These are phyloP conservation scores for Andrena trimmerana DNA, from an alignment of 2,888 invertebrate genomes.

Conservation along the genomic window DNA sequence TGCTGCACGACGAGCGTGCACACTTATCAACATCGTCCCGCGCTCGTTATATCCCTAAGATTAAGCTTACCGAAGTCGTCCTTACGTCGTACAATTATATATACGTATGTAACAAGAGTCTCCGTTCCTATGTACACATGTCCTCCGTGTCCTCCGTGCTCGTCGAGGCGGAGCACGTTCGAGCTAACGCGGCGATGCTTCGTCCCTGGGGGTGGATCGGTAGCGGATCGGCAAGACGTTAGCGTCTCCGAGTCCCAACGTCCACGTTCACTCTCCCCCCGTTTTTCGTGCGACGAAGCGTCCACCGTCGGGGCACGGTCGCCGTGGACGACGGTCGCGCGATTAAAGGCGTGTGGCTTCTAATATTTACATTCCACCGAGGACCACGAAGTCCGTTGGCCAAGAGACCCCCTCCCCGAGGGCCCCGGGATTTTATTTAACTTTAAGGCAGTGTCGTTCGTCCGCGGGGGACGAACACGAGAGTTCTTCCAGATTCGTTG, in stretches of 20 bases:
- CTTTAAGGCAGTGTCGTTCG: slow-evolving; percentile 80
- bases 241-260: not conserved
- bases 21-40: slow-evolving; percentile 68
- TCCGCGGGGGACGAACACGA: slow-evolving; percentile 54
- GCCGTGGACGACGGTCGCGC: slow-evolving; percentile 25
- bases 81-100: slow-evolving; percentile 69
- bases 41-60: slow-evolving; percentile 62
- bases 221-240: too few relatives aligned
- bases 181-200: too few relatives aligned
- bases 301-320: slow-evolving; percentile 20
- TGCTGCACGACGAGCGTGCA: slow-evolving; percentile 68
- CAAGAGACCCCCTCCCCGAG: slow-evolving; percentile 5
- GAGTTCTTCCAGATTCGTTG: slow-evolving; percentile 68
- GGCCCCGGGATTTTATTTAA: slow-evolving; percentile 62
- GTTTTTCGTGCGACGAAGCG: not conserved
- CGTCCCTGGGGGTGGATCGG: too few relatives aligned
- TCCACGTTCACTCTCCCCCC: not conserved
- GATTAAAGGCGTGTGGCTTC: slow-evolving; percentile 46
- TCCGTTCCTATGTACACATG: slow-evolving; percentile 56
- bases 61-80: slow-evolving; percentile 73
- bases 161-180: too few relatives aligned
- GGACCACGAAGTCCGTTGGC: slow-evolving; percentile 30
- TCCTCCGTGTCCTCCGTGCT: slow-evolving; percentile 3
- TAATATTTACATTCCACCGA: slow-evolving; percentile 54
- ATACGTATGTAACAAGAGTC: slow-evolving; percentile 66